These are phyloP conservation scores for Exephanes ischioxanthus DNA, from an alignment of 2,888 invertebrate species.

Conservation along the genomic window DNA sequence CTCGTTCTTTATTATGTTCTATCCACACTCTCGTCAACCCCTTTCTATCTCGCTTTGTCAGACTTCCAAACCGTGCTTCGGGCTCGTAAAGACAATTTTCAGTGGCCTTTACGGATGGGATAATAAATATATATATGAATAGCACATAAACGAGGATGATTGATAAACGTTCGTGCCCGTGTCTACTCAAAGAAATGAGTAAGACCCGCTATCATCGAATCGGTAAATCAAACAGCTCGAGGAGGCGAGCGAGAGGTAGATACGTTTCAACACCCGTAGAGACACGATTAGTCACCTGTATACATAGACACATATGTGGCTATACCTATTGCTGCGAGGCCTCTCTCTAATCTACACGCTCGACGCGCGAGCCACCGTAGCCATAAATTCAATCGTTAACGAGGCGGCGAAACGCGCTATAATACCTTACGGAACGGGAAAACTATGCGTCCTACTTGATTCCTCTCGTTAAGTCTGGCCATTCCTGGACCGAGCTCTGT, in stretches of 20 bases:
- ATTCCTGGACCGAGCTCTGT: slow-evolving; percentile 47
- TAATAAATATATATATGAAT: neutral
- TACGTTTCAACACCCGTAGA: slow-evolving; percentile 56
- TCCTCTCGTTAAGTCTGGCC: slow-evolving; percentile 71
- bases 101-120: neutral
- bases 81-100: slow-evolving; percentile 31
- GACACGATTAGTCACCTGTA: slow-evolving; percentile 62
- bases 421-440: slow-evolving; percentile 56
- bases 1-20: neutral
- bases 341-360: slow-evolving; percentile 43
- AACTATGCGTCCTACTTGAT: slow-evolving; percentile 72
- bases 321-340: slow-evolving; percentile 9
- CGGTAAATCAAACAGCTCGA: slow-evolving; percentile 35
- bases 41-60: neutral
- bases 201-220: slow-evolving; percentile 41
- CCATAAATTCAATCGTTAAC: slow-evolving; percentile 74
- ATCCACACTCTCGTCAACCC: neutral
- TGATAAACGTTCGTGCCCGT: slow-evolving; percentile 5
- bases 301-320: slow-evolving; percentile 32
- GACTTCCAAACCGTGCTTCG: neutral
- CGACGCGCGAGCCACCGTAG: slow-evolving; percentile 58
- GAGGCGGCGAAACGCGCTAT: slow-evolving; percentile 60
- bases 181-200: slow-evolving; percentile 8
- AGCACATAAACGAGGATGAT: slow-evolving; percentile 12
- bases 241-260: slow-evolving; percentile 26